Conservation (phyloP, 2,113 vertebrate genomes). For the Genyomyrus donnyi region DNA sequence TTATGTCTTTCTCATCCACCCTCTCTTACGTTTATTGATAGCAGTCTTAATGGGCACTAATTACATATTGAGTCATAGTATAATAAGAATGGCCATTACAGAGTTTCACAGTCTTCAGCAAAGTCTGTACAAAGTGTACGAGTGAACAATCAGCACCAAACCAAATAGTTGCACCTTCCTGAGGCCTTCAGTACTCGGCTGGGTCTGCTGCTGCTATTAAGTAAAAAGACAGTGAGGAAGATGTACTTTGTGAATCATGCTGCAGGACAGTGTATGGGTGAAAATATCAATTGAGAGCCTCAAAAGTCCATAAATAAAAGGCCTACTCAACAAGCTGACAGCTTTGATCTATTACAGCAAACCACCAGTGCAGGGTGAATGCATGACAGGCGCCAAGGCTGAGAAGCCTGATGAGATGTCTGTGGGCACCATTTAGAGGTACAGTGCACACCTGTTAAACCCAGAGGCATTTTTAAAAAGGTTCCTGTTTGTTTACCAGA, state of each 20-base stretch:
- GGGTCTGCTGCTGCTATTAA: neutral
- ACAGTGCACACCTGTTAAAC: neutral
- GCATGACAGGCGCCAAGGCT: neutral
- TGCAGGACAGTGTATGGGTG: neutral
- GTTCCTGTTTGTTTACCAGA: neutral
- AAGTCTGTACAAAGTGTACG: neutral
- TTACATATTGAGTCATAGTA: neutral
- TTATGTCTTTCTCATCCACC: neutral
- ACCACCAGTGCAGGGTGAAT: neutral
- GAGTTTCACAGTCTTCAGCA: neutral
- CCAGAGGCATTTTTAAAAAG: neutral
- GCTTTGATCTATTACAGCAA: conserved; percentile 1
- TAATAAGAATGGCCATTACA: neutral
- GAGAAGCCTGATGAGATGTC: neutral
- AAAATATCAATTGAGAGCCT: neutral
- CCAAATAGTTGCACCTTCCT: neutral
- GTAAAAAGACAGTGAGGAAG: neutral
- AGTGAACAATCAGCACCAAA: neutral
- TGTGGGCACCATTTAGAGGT: neutral
- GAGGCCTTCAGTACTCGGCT: neutral
- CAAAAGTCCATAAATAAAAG: neutral
- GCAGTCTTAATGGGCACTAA: neutral
- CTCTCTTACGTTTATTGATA: neutral
- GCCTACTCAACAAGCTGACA: no score
- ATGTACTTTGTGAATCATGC: neutral